Base-by-base conservation (phyloP, 2,113 vertebrate species). In the Trichomycterus rosablanca region DNA sequence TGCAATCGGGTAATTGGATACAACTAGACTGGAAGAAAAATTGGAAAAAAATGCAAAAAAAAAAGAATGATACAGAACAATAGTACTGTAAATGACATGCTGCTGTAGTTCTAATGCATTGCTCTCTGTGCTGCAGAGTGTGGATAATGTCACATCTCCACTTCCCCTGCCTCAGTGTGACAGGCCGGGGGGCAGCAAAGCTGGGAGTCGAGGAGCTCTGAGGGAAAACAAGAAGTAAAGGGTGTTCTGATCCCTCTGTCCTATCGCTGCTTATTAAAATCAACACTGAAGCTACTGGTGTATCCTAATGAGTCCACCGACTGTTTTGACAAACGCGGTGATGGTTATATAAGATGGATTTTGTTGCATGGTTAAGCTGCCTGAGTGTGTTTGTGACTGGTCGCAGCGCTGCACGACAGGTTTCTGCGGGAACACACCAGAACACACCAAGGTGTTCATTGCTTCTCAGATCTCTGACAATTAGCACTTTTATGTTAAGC, bases 301-400 rank as follows among this genome's bases (percentile, higher is more conserved):
- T 51, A 40, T 23, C 15, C 10, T 50, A 61, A 51, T 50, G 35
- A 51, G 59, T 40, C 46, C 35, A 61, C 46, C 59, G 39, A 28
- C 34, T 61, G 59, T 56, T 64, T 45, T 64, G 62, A 65, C 32
- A 55, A 45, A 65, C 20, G 48, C 32, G 26, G 15, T 14, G 23
- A 46, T 39, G 23, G 26, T 55, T 39, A 49, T 39, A 54, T 56
- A 65, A 56, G 57, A 48, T 39, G 43, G n/a, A 34, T 37, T 49
- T 26, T 56, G 28, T 32, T 34, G 43, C 63, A 49, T 30, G 11
- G 11, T 7, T 28, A 26, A 23, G 52, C 37, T 26, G 32, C 32
- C 15, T 18, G 52, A 12, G 43, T 40, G 28, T 54, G 16, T 65
- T 65, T 56, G 49, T 39, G 44, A 57, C 56, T 48, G 34, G 43